Conservation (phyloP, 2,888 invertebrate genomes). For the Pogonocherus hispidulus region DNA sequence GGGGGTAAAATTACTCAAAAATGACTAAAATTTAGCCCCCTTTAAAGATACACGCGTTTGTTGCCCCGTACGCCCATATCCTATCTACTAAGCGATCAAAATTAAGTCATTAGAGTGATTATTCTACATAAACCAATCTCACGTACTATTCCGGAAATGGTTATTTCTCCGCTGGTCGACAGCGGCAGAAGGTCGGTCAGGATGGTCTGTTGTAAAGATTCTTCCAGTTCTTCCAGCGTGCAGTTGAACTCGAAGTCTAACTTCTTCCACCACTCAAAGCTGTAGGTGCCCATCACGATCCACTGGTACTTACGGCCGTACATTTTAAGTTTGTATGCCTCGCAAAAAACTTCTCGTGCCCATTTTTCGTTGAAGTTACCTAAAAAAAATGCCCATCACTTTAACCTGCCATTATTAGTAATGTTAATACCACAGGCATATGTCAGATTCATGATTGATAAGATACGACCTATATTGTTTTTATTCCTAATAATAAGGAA, state of each 20-base stretch:
- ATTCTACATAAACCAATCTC: background rate
- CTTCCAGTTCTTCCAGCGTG: conserved; percentile 79
- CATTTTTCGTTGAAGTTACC: conserved; percentile 97
- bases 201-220: conserved; percentile 89
- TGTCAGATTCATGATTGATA: too few species aligned
- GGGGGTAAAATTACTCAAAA: too few species aligned
- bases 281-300: conserved; percentile 93
- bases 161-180: conserved; percentile 88
- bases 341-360: conserved; percentile 91
- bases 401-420: background rate
- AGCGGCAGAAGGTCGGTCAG: conserved; percentile 89
- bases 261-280: conserved; percentile 81
- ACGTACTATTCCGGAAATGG: conserved; percentile 91
- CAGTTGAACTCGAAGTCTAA: conserved; percentile 76
- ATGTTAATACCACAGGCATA: background rate
- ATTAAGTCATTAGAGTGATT: too few species aligned
- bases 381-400: conserved; percentile 35
- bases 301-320: conserved; percentile 95
- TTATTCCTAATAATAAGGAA: too few species aligned
- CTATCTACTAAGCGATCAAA: too few species aligned
- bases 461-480: too few species aligned
- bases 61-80: too few species aligned
- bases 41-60: too few species aligned
- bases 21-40: too few species aligned
- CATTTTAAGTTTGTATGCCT: conserved; percentile 88